phyloP scores from a whole-genome alignment of 2,113 vertebrate species.

The Elanoides forficatus region DNA sequence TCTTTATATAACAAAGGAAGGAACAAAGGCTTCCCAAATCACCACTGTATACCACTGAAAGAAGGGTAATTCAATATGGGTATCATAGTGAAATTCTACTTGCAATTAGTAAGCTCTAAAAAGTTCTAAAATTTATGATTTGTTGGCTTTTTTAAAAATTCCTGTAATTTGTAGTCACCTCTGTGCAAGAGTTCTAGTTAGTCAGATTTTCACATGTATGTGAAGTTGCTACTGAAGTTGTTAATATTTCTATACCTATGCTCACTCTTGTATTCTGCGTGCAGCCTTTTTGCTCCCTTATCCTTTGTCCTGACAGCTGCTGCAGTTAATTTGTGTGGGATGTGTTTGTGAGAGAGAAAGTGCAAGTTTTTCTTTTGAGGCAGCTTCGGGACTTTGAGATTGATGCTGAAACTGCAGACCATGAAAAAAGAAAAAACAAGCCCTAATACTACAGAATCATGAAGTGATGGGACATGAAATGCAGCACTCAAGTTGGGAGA shows the following conservation, averaged over 20 bases:
- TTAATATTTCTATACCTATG: background rate
- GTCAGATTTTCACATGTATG: background rate
- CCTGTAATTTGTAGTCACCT: background rate
- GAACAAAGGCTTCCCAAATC: background rate
- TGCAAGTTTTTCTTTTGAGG: background rate
- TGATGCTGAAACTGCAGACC: background rate
- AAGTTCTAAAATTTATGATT: background rate
- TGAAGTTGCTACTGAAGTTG: background rate
- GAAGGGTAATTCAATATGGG: background rate
- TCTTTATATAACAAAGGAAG: background rate
- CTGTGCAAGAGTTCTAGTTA: background rate
- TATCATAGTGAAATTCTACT: background rate
- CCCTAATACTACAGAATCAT: background rate
- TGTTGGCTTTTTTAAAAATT: background rate
- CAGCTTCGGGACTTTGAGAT: conserved; percentile 13
- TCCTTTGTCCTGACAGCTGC: background rate
- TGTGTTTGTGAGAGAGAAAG: conserved; percentile 11
- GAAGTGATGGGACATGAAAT: conserved; percentile 33
- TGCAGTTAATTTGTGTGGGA: background rate
- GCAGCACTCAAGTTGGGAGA: background rate
- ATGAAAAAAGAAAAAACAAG: background rate
- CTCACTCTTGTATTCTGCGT: background rate
- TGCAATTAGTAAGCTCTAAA: background rate
- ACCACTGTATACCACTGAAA: background rate
- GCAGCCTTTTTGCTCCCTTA: background rate